Conservation (phyloP, 92 coral and sea anemone genomes). For the Diadumene lineata region DNA sequence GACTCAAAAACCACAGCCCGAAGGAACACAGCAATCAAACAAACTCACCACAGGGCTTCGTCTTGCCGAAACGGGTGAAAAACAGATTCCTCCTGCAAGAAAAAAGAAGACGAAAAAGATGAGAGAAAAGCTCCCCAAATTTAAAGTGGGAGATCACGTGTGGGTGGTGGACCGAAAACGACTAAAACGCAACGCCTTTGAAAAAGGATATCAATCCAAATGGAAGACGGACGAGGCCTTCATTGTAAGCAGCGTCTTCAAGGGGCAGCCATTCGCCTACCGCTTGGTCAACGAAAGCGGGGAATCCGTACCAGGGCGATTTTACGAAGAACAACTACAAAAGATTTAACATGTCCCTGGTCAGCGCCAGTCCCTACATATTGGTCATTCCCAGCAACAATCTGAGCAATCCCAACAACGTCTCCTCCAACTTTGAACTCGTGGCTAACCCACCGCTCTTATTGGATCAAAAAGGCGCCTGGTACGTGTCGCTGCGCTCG, state of each 20-base stretch:
- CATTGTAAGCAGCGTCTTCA: background rate
- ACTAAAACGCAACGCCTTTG: background rate
- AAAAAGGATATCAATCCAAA: slow-evolving; percentile 2
- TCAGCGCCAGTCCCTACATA: background rate
- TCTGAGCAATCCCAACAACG: background rate
- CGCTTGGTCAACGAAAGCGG: background rate
- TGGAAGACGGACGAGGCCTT: background rate
- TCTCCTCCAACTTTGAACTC: background rate
- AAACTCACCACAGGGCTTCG: too few relatives aligned
- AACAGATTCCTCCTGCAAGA: too few relatives aligned
- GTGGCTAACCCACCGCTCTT: background rate
- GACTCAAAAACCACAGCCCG: too few relatives aligned
- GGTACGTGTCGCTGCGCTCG: background rate
- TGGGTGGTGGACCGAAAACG: background rate
- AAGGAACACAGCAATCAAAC: too few relatives aligned
- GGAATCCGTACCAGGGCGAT: background rate
- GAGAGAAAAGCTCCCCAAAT: background rate
- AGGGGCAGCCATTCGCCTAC: background rate
- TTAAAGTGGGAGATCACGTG: slow-evolving; percentile 1
- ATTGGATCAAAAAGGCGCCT: background rate
- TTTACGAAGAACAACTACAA: background rate
- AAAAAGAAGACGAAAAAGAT: too few relatives aligned
- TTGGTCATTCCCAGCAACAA: background rate
- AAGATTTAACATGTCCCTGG: background rate
- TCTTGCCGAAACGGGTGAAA: background rate